Evolutionary conservation across 2,113 vertebrate species (phyloP).

Genomic region (Ursus arctos): DNA sequence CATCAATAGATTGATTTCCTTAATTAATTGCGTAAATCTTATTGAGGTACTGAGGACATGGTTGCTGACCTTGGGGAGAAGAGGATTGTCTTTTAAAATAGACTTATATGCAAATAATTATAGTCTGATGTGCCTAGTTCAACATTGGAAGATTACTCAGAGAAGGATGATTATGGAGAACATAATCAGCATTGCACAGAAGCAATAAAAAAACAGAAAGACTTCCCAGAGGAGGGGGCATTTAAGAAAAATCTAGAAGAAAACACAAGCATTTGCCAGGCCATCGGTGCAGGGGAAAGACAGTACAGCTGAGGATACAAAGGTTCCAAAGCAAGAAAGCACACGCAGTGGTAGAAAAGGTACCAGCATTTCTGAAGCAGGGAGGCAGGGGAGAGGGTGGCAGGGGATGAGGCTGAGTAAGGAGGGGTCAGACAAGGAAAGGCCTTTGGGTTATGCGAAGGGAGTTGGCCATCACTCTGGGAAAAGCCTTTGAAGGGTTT

Average conservation of each 20-base stretch:
- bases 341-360: background rate
- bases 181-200: background rate
- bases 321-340: background rate
- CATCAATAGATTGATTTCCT: background rate
- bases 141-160: background rate
- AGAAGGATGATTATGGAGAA: background rate
- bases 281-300: background rate
- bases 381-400: rapidly evolving
- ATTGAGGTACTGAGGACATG: background rate
- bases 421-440: background rate
- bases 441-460: background rate
- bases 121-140: background rate
- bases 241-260: background rate
- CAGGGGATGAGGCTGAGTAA: background rate
- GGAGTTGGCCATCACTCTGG: background rate
- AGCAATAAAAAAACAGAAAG: background rate
- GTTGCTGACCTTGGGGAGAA: background rate
- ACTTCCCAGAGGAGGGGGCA: background rate
- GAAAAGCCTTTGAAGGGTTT: background rate
- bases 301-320: background rate
- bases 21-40: background rate
- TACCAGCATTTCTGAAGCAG: background rate
- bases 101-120: background rate
- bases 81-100: background rate
- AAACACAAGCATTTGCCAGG: background rate